Evolutionary conservation across 2,888 invertebrate genomes (phyloP).

Genomic region (Microdon myrmicae): DNA sequence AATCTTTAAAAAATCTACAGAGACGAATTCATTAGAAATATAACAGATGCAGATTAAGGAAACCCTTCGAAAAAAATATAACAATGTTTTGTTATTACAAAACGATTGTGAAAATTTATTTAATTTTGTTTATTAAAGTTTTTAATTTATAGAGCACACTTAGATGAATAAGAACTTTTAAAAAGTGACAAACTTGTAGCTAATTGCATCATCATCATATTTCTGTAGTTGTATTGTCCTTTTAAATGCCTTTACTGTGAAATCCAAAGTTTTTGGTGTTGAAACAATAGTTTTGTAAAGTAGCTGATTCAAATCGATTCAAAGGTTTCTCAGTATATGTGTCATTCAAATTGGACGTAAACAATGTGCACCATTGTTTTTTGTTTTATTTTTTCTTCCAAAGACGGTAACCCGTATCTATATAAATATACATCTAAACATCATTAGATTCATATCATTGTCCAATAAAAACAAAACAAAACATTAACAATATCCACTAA

Average conservation of each 20-base stretch:
- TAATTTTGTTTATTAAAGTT: slow-evolving; percentile 50
- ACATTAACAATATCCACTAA: background rate
- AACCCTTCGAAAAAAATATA: slow-evolving; percentile 30
- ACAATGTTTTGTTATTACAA: slow-evolving; percentile 38
- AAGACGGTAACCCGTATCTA: no score
- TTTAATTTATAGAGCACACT: slow-evolving; percentile 55
- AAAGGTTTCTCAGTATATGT: no score
- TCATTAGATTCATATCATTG: slow-evolving; percentile 38
- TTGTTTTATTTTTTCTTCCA: no score
- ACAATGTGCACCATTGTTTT: no score
- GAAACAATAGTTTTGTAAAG: no score
- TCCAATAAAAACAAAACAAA: slow-evolving; percentile 20
- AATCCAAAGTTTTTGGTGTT: no score
- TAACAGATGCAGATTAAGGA: slow-evolving; percentile 29
- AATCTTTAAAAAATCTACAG: slow-evolving; percentile 34
- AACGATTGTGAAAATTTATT: slow-evolving; percentile 53
- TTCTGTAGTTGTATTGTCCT: no score
- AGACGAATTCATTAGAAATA: slow-evolving; percentile 52
- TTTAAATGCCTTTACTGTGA: no score
- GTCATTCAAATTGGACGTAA: no score
- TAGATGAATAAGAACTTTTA: slow-evolving; percentile 49
- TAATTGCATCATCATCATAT: slow-evolving; percentile 41
- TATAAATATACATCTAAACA: no score
- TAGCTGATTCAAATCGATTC: no score
- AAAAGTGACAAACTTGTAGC: slow-evolving; percentile 42